These are phyloP conservation scores for Drosophila ercepeae DNA, from an alignment of 1,140 invertebrate species.

Conservation along the genomic window DNA sequence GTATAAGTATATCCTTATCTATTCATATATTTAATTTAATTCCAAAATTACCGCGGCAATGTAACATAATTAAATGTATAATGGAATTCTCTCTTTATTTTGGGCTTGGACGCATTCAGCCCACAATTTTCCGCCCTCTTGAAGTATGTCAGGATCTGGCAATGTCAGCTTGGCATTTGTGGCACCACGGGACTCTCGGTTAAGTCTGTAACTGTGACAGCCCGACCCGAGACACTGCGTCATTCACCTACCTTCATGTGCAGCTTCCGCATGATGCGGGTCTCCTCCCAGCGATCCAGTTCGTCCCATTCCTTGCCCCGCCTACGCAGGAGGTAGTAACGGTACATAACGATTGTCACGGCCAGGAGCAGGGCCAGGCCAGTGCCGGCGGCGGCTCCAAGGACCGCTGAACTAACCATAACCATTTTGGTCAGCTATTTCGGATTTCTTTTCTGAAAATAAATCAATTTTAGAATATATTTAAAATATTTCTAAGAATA, in stretches of 20 bases:
- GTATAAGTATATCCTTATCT: no score
- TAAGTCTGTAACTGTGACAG: neutral
- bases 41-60: no score
- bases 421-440: constrained; percentile 55
- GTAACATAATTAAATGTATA: no score
- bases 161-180: constrained; percentile 23
- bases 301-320: constrained; percentile 86
- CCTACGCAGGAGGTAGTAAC: constrained; percentile 86
- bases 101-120: neutral
- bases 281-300: constrained; percentile 85
- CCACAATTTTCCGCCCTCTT: neutral
- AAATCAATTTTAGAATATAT: neutral
- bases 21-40: no score
- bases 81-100: neutral
- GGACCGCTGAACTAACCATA: constrained; percentile 87
- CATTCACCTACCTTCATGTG: constrained; percentile 73
- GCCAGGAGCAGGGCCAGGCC: constrained; percentile 87
- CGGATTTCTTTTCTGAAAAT: constrained; percentile 4
- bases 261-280: constrained; percentile 77
- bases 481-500: neutral
- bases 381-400: constrained; percentile 87
- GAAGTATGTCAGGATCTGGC: constrained; percentile 9
- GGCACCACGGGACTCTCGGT: neutral
- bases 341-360: constrained; percentile 87
- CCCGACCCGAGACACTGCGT: constrained; percentile 6